Percentiles rank a stretch among this genome's conserved stretches.
phyloP scores from a whole-genome alignment of 2,113 vertebrate species.

The Eclectus roratus region DNA sequence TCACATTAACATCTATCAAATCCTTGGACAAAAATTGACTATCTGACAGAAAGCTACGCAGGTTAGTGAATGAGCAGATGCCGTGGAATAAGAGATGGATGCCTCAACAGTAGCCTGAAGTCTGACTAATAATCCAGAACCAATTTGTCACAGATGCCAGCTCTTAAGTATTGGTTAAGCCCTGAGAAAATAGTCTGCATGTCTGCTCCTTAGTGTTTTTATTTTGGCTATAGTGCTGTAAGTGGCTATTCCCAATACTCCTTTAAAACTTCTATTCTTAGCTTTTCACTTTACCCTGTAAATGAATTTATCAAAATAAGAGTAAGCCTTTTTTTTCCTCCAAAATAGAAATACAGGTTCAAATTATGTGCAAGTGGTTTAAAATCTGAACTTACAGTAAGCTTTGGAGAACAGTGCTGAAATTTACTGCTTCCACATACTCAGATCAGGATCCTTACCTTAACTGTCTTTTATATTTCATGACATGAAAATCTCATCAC shows the following conservation, averaged over 20 bases:
- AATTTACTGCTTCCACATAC: neutral
- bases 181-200: slow-evolving; percentile 28
- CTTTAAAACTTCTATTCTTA: neutral
- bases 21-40: slow-evolving; percentile 50
- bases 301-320: neutral
- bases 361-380: neutral
- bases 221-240: neutral
- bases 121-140: slow-evolving; percentile 62
- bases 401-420: neutral
- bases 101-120: neutral
- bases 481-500: neutral
- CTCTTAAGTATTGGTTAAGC: slow-evolving; percentile 39
- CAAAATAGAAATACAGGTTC: neutral
- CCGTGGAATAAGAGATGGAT: slow-evolving; percentile 44
- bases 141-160: slow-evolving; percentile 51
- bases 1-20: slow-evolving; percentile 35
- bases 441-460: neutral
- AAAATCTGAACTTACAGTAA: neutral
- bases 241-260: neutral
- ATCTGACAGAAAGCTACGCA: slow-evolving; percentile 33
- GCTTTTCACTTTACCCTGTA: neutral
- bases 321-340: neutral
- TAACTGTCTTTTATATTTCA: neutral
- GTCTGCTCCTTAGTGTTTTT: neutral
- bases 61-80: slow-evolving; percentile 53